Evolutionary conservation across 1,140 invertebrate species (phyloP), one percentile per base, ranked within the genome.

Genomic region (Tetranychus urticae): DNA sequence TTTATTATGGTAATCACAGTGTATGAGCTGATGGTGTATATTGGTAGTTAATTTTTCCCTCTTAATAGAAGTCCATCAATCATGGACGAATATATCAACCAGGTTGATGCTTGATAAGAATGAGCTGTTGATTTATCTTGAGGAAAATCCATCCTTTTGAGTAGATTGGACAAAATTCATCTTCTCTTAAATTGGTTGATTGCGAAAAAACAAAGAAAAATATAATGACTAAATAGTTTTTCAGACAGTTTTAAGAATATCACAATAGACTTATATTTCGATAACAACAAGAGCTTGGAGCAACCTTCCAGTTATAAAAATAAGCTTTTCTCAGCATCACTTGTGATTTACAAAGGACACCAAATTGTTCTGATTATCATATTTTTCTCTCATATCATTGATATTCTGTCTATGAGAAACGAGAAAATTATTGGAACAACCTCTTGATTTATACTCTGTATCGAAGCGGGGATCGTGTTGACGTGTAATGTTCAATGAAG

Each of bases 401-500:
- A 74, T 71, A 31, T 73, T 78, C 63, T 88, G 81, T 69, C 93
- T 94, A 68, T 97, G 93, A 7, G 84, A 81, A 2, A 97, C 78
- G 23, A 97, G 71, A 74, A 92, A 87, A 54, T 80, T 73, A 67
- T 91, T 84, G 10, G 80, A 79, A 70, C 92, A 97, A 1, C 91
- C 92, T 64, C 91, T 77, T 0, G 89, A 87, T 64, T 76, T 79
- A 73, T 83, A 94, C 70, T 90, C 86, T 0, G 92, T 97, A 69
- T 98, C 90, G 72, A 97, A 97, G 59, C 88, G 77, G 1, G 81
- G 74, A 70, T 97, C 92, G 70, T 98, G 93, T 50, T 85, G 78
- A 64, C 89, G 76, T 62, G 86, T 80, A n/a, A 96, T 80, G 64
- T 85, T 80, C 10, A 94, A 68, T 35, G 88, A 79, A 3, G 86